Evolutionary conservation across 2,113 vertebrate genomes (phyloP).

Genomic region (Gobio gobio): DNA sequence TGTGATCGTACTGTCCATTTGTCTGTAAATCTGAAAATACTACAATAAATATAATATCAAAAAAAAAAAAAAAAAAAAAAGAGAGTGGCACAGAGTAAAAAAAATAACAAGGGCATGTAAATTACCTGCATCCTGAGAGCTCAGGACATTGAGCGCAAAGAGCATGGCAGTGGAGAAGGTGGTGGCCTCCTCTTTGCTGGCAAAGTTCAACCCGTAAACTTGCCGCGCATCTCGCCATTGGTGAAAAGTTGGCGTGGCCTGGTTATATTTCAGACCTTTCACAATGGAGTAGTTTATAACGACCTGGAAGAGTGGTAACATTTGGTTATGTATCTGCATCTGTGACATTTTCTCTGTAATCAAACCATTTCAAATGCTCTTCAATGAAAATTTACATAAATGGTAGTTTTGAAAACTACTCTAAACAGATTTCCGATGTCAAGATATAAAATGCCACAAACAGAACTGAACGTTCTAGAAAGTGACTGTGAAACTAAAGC

Average conservation of each 20-base stretch:
- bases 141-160: constrained; percentile 96
- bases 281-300: constrained; percentile 99
- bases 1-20: too few relatives aligned
- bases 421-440: background rate
- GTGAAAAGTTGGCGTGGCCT: constrained; percentile 98
- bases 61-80: too few relatives aligned
- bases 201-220: constrained; percentile 97
- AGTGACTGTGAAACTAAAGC: background rate
- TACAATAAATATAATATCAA: too few relatives aligned
- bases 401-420: background rate
- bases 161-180: constrained; percentile 98
- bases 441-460: background rate
- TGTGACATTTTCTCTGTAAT: background rate
- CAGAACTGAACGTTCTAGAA: background rate
- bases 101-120: background rate
- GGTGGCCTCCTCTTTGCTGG: constrained; percentile 98
- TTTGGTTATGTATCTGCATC: background rate
- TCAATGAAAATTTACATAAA: background rate
- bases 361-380: background rate
- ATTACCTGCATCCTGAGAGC: constrained; percentile 94
- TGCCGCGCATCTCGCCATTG: constrained; percentile 98
- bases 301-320: constrained; percentile 77
- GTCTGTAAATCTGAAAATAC: too few relatives aligned
- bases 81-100: background rate
- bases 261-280: constrained; percentile 98